Base-by-base conservation (phyloP, 1,140 invertebrate species). In the Saccostrea glomerata region DNA sequence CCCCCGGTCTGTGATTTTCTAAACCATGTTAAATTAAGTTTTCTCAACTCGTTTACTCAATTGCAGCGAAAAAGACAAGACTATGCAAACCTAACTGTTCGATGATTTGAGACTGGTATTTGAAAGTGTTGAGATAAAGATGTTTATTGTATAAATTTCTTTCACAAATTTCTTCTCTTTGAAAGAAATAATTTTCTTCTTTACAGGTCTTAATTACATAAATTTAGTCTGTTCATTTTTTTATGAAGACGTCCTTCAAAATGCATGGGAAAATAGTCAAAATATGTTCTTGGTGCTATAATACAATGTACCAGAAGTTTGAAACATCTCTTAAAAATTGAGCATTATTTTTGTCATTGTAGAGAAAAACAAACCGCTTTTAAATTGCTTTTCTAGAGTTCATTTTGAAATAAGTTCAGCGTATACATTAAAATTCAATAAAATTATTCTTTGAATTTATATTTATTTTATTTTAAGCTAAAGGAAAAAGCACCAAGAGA, bases 21-120 rank as follows among this genome's bases (percentile, higher is more conserved):
- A 77, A 30, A 77, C 70, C 70, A 30, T 30, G 70, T 30, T 77
- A 77, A 77, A 77, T 77, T 77, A 77, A 77, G 70, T 77, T 77
- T 73, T 77, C 70, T 36, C 70, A 77, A 30, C 13, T 17, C 70
- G 23, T 77, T 30, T 77, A 77, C 70, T 77, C 70, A 77, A 77
- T 77, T 77, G 70, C 70, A 77, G 70, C 70, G 70, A 77, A 77
- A 77, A 77, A 77, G 70, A 77, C 70, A 36, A 77, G 70, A 77
- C 70, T 36, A 77, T 77, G 30, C 70, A 23, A 77, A 36, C 7
- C 25, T 25, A 77, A 17, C 23, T 30, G 70, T 12, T 30, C 70
- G 13, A 36, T 77, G 30, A 77, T 13, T 77, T 77, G 70, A 77
- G 70, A 77, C 15, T 36, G 11, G 25, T 77, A 30, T 77, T 77